Percentiles rank a stretch among this genome's conserved stretches.
Conservation (phyloP, 2,797 vertebrate species). For the Pipistrellus pygmaeus region DNA sequence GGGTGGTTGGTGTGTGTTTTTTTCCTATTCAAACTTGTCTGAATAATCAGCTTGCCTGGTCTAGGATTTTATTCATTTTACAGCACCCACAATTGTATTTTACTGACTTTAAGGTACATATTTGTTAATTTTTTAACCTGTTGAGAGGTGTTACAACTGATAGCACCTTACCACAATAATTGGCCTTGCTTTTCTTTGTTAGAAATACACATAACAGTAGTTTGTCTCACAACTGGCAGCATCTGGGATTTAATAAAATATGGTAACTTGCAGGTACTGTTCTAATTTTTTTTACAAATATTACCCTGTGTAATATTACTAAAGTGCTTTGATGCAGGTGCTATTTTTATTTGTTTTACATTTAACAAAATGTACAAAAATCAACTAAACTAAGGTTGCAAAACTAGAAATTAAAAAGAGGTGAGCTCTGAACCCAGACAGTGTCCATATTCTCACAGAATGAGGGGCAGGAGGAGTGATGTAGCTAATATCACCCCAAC, state of each 20-base stretch:
- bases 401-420: not conserved
- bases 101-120: not conserved
- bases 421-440: not conserved
- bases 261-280: not conserved
- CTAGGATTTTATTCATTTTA: conserved; percentile 42
- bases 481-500: not conserved
- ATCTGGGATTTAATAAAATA: conserved; percentile 17
- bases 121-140: conserved; percentile 23
- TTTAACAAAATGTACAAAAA: conserved; percentile 22
- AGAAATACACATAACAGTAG: not conserved
- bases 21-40: not conserved
- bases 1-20: not conserved
- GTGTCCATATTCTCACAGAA: not conserved
- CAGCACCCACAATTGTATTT: not conserved
- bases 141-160: not conserved
- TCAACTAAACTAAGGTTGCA: not conserved
- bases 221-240: not conserved
- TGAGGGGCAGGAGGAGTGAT: not conserved
- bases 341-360: conserved; percentile 20
- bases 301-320: conserved; percentile 9
- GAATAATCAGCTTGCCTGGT: not conserved
- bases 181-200: conserved; percentile 35
- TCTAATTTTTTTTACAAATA: conserved; percentile 37
- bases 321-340: not conserved
- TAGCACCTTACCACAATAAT: not conserved